Evolutionary conservation across 2,888 invertebrate species (phyloP).

Genomic region (Automeris io): DNA sequence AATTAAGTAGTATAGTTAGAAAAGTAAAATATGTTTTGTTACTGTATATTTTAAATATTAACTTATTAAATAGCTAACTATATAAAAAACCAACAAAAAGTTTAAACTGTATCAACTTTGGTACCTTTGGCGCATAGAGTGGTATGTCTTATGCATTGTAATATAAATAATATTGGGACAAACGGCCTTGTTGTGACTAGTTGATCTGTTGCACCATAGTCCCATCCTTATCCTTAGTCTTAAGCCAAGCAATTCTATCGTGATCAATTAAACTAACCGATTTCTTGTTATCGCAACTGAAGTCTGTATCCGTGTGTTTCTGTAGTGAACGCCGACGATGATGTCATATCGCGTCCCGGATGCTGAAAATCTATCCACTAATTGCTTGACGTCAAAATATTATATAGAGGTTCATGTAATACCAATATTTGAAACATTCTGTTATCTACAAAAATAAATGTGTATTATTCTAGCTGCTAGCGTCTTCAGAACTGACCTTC

Average conservation of each 20-base stretch:
- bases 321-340: slow-evolving; percentile 15
- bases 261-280: slow-evolving; percentile 9
- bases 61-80: too few species aligned
- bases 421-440: background rate
- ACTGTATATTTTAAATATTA: too few species aligned
- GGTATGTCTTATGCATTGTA: too few species aligned
- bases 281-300: slow-evolving; percentile 11
- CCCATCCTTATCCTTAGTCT: background rate
- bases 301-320: slow-evolving; percentile 12
- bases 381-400: slow-evolving; percentile 20
- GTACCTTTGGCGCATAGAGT: too few species aligned
- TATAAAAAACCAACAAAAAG: too few species aligned
- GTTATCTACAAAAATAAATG: background rate
- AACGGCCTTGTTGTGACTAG: background rate
- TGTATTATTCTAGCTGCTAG: background rate
- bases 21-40: too few species aligned
- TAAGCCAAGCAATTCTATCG: background rate
- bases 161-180: too few species aligned
- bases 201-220: background rate
- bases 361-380: slow-evolving; percentile 23
- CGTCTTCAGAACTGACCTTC: background rate
- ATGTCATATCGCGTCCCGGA: slow-evolving; percentile 30
- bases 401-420: slow-evolving; percentile 5
- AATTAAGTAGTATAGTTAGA: too few species aligned
- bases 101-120: too few species aligned